phyloP scores from a whole-genome alignment of 2,797 vertebrate species.

The Dendrocincla tyrannina region DNA sequence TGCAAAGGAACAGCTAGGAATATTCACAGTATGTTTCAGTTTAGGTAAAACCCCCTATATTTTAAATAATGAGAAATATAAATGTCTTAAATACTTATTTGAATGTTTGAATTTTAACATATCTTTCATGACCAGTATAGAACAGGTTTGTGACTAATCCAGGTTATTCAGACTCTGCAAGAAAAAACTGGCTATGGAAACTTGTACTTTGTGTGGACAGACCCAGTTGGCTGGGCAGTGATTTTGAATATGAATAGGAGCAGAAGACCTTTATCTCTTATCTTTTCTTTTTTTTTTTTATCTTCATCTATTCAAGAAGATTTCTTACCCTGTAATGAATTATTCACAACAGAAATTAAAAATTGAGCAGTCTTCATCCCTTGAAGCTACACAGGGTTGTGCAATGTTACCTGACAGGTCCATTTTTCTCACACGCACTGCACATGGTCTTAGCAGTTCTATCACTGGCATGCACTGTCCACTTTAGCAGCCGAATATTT shows the following conservation, averaged over 20 bases:
- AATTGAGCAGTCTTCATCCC: constrained; percentile 8
- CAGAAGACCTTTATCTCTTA: constrained; percentile 1
- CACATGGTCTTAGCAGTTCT: not conserved
- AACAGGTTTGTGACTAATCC: not conserved
- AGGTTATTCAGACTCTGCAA: not conserved
- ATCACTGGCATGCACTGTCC: not conserved
- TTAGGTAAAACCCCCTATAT: not conserved
- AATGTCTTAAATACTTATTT: not conserved
- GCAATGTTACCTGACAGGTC: constrained; percentile 16
- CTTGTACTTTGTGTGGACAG: not conserved
- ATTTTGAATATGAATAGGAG: not conserved
- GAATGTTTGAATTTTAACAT: not conserved
- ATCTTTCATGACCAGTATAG: not conserved
- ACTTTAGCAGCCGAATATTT: not conserved
- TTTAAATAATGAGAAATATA: not conserved
- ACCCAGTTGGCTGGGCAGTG: not conserved
- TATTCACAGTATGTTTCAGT: not conserved
- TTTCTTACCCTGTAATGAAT: constrained; percentile 13
- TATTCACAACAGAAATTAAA: constrained; percentile 31
- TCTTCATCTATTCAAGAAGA: constrained; percentile 11
- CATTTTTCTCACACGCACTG: constrained; percentile 28
- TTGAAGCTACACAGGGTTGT: not conserved
- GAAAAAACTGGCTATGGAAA: not conserved
- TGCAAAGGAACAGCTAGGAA: not conserved
- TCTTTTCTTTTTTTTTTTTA: too few species aligned